These are phyloP conservation scores for Pteropus rufus DNA, from an alignment of 2,797 vertebrate genomes.

Conservation along the genomic window DNA sequence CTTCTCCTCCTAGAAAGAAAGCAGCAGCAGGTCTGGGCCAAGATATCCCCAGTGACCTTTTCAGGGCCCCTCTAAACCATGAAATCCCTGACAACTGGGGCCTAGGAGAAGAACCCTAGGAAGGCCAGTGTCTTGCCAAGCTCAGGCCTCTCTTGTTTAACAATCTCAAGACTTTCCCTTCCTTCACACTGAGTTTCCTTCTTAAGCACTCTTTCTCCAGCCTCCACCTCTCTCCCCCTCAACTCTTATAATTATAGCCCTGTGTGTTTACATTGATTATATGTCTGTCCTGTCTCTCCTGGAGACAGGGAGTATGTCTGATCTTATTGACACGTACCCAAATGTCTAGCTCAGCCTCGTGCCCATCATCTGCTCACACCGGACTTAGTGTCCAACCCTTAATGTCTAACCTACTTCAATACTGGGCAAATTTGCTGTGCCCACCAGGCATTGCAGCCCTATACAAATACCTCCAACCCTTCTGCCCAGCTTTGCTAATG, in stretches of 20 bases:
- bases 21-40: not conserved
- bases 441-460: not conserved
- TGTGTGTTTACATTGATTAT: conserved; percentile 65
- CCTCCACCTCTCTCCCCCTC: not conserved
- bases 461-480: not conserved
- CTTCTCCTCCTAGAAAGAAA: conserved; percentile 91
- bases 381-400: not conserved
- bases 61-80: not conserved
- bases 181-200: not conserved
- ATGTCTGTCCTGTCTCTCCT: conserved; percentile 58
- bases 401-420: not conserved
- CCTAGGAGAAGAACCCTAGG: not conserved
- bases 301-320: conserved; percentile 39
- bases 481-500: not conserved
- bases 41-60: not conserved
- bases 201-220: not conserved
- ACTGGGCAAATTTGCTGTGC: not conserved
- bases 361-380: not conserved
- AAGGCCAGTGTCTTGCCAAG: not conserved
- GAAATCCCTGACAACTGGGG: not conserved
- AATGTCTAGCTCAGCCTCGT: not conserved
- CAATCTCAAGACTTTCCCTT: not conserved
- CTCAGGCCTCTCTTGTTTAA: not conserved
- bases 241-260: conserved; percentile 55
- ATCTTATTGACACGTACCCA: conserved; percentile 25